phyloP scores from a whole-genome alignment of 2,797 vertebrate genomes.

The Otolemur crassicaudatus region DNA sequence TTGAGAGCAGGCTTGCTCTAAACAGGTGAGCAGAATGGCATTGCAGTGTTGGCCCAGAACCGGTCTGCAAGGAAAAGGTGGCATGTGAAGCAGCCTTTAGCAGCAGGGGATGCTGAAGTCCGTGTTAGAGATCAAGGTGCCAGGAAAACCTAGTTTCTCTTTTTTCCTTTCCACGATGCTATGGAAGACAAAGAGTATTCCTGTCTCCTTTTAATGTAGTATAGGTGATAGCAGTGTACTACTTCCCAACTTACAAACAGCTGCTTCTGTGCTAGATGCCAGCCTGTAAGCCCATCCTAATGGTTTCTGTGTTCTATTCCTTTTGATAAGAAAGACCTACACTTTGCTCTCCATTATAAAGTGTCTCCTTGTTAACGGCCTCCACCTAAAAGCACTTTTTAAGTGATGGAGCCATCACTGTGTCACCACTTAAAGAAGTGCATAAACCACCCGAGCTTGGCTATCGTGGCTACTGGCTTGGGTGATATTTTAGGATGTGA shows the following conservation, averaged over 20 bases:
- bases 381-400: constrained; percentile 37
- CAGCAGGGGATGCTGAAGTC: not conserved
- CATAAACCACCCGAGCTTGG: not conserved
- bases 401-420: constrained; percentile 5
- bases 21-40: not conserved
- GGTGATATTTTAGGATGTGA: not conserved
- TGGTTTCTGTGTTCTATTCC: constrained; percentile 1
- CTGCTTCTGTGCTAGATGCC: not conserved
- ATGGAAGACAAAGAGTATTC: not conserved
- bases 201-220: not conserved
- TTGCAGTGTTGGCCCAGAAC: not conserved
- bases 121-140: not conserved
- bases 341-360: constrained; percentile 57
- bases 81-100: not conserved
- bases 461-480: not conserved
- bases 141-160: not conserved
- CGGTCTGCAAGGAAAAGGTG: not conserved
- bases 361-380: constrained; percentile 50
- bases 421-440: not conserved
- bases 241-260: not conserved
- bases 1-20: not conserved
- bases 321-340: constrained; percentile 56
- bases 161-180: not conserved
- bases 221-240: not conserved
- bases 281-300: not conserved